Conservation (phyloP, 2,888 invertebrate species). For the Lycaena phlaeas region DNA sequence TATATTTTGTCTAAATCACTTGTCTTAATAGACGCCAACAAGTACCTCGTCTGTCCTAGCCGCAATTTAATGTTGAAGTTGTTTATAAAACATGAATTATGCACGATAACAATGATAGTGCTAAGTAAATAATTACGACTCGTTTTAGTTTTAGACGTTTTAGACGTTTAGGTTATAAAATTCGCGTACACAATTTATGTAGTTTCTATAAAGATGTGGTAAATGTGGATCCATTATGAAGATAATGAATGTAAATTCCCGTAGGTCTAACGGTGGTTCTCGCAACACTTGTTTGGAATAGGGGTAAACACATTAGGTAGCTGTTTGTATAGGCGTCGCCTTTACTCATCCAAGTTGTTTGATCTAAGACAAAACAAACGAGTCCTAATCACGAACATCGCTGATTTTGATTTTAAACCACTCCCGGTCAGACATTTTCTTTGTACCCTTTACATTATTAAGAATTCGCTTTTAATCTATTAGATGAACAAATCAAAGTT, state of each 20-base stretch:
- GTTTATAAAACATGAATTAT: too few species aligned
- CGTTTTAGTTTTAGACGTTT: too few species aligned
- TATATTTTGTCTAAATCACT: too few species aligned
- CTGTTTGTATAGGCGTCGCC: constrained; percentile 59
- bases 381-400: constrained; percentile 48
- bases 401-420: constrained; percentile 13
- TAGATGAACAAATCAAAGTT: not conserved
- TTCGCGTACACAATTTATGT: too few species aligned
- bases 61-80: too few species aligned
- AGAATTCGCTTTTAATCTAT: constrained; percentile 3
- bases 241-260: constrained; percentile 7
- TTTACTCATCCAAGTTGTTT: constrained; percentile 51
- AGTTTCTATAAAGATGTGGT: too few species aligned
- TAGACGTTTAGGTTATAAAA: too few species aligned
- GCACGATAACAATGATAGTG: too few species aligned
- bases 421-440: constrained; percentile 19
- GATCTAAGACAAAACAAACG: constrained; percentile 44
- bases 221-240: too few species aligned
- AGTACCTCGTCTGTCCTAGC: too few species aligned
- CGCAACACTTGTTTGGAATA: constrained; percentile 60
- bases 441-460: constrained; percentile 15
- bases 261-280: constrained; percentile 26
- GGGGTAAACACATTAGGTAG: constrained; percentile 66
- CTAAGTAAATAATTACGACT: too few species aligned
- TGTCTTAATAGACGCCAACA: too few species aligned